A percentile compares a stretch with the other conserved stretches of the same genome.
Evolutionary conservation across 53 echinoderm and acorn worm species (phyloP).

Genomic region (Crossaster papposus): DNA sequence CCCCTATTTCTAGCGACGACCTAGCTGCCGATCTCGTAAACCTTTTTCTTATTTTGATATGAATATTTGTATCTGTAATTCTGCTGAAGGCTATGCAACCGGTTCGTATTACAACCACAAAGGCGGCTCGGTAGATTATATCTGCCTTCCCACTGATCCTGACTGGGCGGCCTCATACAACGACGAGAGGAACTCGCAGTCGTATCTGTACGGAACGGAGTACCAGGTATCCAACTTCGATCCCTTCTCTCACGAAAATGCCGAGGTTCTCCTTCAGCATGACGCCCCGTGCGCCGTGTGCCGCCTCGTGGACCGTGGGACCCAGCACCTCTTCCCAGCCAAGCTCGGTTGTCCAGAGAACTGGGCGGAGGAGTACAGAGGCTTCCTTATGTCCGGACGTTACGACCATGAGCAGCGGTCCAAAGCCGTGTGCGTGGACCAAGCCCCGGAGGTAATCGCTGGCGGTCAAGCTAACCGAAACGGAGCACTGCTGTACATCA

Average conservation of each 20-base stretch:
- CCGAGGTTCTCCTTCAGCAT: conserved; percentile 10
- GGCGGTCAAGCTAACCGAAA: background rate
- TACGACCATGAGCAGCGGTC: conserved; percentile 30
- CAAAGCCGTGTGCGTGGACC: conserved; percentile 58
- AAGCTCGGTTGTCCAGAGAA: conserved; percentile 50
- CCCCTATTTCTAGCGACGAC: too few species aligned
- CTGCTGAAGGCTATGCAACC: conserved; percentile 26
- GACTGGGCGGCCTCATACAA: conserved; percentile 20
- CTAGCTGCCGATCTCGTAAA: background rate
- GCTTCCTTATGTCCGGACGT: conserved; percentile 63
- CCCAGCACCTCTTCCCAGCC: conserved; percentile 56
- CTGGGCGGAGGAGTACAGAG: conserved; percentile 66
- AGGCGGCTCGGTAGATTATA: conserved; percentile 42
- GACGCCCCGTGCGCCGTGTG: conserved; percentile 65
- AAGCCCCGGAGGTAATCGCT: conserved; percentile 52
- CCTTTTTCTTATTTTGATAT: background rate
- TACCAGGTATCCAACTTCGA: conserved; percentile 38
- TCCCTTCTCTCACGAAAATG: conserved; percentile 56
- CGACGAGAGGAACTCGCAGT: background rate
- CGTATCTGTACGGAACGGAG: conserved; percentile 51
- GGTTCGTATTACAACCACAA: conserved; percentile 32
- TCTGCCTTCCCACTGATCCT: conserved; percentile 42
- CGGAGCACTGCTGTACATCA: conserved; percentile 51
- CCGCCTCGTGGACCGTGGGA: conserved; percentile 41
- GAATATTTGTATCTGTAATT: too few species aligned